A percentile compares a stretch with the other conserved stretches of the same genome.
Conservation (phyloP, 2,113 vertebrate species). For the Triplophysa dalaica region DNA sequence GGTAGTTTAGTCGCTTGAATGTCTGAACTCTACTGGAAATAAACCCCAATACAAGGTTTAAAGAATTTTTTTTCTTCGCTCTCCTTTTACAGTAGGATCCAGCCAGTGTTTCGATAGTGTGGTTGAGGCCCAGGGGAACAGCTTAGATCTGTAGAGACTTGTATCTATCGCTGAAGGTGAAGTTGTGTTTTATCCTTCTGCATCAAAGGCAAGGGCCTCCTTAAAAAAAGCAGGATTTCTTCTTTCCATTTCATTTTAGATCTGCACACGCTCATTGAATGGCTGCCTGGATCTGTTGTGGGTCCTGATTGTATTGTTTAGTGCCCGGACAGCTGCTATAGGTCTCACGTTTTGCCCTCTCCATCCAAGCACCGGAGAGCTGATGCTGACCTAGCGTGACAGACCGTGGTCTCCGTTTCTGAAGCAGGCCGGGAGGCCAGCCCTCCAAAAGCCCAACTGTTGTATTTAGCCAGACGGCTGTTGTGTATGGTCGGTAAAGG, state of each 20-base stretch:
- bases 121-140: constrained; percentile 42
- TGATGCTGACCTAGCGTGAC: constrained; percentile 37
- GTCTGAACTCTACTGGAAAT: constrained; percentile 53
- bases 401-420: constrained; percentile 33
- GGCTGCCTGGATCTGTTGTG: constrained; percentile 35
- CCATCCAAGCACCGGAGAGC: constrained; percentile 11
- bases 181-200: constrained; percentile 56
- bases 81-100: constrained; percentile 42
- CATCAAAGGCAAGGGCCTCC: constrained; percentile 48
- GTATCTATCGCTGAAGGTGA: constrained; percentile 56
- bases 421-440: neutral
- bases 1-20: constrained; percentile 56
- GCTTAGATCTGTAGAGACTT: constrained; percentile 57
- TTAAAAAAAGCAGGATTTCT: constrained; percentile 42
- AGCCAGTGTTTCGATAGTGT: constrained; percentile 41
- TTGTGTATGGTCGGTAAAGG: constrained; percentile 20
- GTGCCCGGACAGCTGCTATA: constrained; percentile 31
- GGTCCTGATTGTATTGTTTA: constrained; percentile 43
- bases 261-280: constrained; percentile 18
- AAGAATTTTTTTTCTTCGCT: constrained; percentile 25
- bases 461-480: constrained; percentile 19
- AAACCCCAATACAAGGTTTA: constrained; percentile 49
- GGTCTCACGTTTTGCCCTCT: constrained; percentile 10
- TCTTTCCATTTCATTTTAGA: constrained; percentile 39
- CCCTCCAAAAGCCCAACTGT: neutral